Conservation (phyloP, 2,888 invertebrate genomes). For the Drosophila quinaria region DNA sequence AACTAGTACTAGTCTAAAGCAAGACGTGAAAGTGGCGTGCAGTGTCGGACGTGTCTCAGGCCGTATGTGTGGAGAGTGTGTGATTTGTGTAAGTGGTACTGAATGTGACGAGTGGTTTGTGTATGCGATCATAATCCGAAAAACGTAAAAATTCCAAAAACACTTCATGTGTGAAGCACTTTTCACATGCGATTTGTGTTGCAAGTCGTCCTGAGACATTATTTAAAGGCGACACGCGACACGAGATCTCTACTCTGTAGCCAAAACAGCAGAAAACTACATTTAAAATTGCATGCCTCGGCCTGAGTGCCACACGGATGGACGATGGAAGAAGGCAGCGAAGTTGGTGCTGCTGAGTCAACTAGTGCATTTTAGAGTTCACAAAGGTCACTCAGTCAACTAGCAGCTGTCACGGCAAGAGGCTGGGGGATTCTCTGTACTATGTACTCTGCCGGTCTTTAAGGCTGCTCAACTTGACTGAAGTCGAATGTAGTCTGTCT, state of each 20-base stretch:
- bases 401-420: slow-evolving; percentile 60
- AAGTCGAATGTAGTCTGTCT: slow-evolving; percentile 48
- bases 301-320: slow-evolving; percentile 36
- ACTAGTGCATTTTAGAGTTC: slow-evolving; percentile 62
- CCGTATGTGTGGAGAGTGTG: slow-evolving; percentile 10
- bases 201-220: slow-evolving; percentile 83
- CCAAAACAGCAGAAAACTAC: slow-evolving; percentile 25
- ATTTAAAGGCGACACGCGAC: slow-evolving; percentile 82
- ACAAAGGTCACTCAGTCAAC: slow-evolving; percentile 78
- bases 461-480: slow-evolving; percentile 69
- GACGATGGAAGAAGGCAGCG: neutral
- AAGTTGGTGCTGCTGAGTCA: slow-evolving; percentile 53
- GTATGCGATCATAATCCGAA: slow-evolving; percentile 68
- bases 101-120: slow-evolving; percentile 48
- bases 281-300: slow-evolving; percentile 25
- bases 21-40: neutral
- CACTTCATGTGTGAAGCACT: slow-evolving; percentile 81
- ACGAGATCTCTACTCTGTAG: slow-evolving; percentile 65
- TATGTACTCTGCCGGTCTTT: slow-evolving; percentile 20
- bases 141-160: slow-evolving; percentile 63
- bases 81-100: slow-evolving; percentile 22
- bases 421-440: slow-evolving; percentile 17
- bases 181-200: slow-evolving; percentile 84
- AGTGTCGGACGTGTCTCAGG: neutral
- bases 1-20: neutral